Percentiles rank a stretch among this genome's conserved stretches.
phyloP scores from a whole-genome alignment of 2,888 invertebrate genomes.

The Eledona agricola region DNA sequence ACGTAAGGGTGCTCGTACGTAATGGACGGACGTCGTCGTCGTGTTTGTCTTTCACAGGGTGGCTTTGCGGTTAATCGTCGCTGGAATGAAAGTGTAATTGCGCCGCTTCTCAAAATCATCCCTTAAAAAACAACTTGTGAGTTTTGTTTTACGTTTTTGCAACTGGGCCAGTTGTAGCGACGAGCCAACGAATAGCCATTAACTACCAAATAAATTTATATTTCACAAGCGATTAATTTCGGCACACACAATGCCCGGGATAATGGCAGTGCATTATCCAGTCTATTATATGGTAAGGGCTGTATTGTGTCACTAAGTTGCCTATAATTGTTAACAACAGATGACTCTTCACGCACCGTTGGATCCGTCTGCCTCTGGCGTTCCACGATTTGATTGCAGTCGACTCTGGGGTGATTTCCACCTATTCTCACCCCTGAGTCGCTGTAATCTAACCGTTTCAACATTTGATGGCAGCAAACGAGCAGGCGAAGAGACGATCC shows the following conservation, averaged over 20 bases:
- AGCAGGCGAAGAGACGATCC: no score
- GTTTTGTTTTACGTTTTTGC: no score
- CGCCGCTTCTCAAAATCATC: no score
- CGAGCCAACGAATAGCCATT: slow-evolving; percentile 34
- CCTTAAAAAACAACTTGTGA: no score
- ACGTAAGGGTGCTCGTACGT: slow-evolving; percentile 22
- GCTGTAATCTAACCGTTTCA: slow-evolving; percentile 16
- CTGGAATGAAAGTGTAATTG: slow-evolving; percentile 37
- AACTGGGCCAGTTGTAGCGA: no score
- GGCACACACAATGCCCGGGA: slow-evolving; percentile 55
- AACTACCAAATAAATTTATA: slow-evolving; percentile 58
- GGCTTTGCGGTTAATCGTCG: slow-evolving; percentile 31
- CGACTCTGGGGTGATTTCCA: slow-evolving; percentile 4
- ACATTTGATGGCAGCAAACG: no score
- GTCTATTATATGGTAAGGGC: slow-evolving; percentile 59
- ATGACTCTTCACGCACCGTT: slow-evolving; percentile 58
- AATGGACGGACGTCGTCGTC: slow-evolving; percentile 26
- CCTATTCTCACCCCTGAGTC: slow-evolving; percentile 1
- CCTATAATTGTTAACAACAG: slow-evolving; percentile 63
- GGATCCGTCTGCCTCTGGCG: slow-evolving; percentile 33
- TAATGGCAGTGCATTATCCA: slow-evolving; percentile 59
- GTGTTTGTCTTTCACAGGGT: slow-evolving; percentile 31
- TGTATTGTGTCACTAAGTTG: slow-evolving; percentile 62
- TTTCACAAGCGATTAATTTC: slow-evolving; percentile 62
- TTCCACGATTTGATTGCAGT: slow-evolving; percentile 28